A percentile compares a stretch with the other conserved stretches of the same genome.
Conservation (phyloP, 35 echinoderm and acorn worm genomes). For the Nesometra sesokonis region DNA sequence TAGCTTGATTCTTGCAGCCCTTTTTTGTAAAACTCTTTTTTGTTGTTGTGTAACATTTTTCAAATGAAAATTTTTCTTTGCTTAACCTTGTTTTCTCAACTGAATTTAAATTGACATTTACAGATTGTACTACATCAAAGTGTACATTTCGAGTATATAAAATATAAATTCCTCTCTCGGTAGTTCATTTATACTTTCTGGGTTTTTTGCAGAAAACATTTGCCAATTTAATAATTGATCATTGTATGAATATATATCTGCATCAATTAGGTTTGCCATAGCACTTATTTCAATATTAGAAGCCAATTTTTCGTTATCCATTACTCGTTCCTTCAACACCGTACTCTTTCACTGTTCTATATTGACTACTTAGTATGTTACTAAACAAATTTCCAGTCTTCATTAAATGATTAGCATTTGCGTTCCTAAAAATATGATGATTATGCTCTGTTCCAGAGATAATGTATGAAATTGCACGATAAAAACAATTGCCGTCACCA, state of each 20-base stretch:
- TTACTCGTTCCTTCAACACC: constrained; percentile 1
- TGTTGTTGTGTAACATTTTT: background rate
- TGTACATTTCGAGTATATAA: background rate
- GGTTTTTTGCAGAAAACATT: background rate
- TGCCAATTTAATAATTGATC: background rate
- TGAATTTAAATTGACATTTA: background rate
- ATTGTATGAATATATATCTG: constrained; percentile 26
- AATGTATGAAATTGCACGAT: constrained; percentile 19
- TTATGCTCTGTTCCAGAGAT: constrained; percentile 30
- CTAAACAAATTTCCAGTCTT: background rate
- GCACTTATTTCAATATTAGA: constrained; percentile 13
- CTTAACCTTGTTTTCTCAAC: background rate
- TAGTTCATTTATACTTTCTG: background rate
- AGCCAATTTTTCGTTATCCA: constrained; percentile 11
- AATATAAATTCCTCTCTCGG: background rate
- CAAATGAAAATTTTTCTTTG: background rate
- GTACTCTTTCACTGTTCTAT: background rate
- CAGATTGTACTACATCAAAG: background rate
- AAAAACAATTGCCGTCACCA: constrained; percentile 42
- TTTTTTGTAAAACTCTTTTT: background rate
- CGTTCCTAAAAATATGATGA: constrained; percentile 5
- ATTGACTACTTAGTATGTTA: background rate
- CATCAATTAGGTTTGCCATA: constrained; percentile 17
- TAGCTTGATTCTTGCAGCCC: background rate
- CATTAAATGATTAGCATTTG: constrained; percentile 22